These are phyloP conservation scores for Caenorhabditis sp. DNA, from an alignment of 2,888 invertebrate species.

Conservation along the genomic window DNA sequence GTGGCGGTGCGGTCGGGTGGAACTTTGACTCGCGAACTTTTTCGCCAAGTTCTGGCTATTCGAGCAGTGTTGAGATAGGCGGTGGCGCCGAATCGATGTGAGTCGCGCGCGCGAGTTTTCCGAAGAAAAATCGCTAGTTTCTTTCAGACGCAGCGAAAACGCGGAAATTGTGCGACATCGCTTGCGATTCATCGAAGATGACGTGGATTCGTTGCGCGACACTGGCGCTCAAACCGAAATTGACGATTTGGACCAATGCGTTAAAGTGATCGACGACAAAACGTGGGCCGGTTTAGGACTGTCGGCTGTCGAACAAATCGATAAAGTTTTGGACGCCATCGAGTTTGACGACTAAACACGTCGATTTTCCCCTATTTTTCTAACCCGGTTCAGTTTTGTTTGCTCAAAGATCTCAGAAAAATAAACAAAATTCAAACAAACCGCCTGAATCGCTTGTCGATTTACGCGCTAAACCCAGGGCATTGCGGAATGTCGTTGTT, in stretches of 20 bases:
- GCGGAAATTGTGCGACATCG: constrained; percentile 43
- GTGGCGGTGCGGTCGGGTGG: background rate
- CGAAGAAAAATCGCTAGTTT: background rate
- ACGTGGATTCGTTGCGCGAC: constrained; percentile 38
- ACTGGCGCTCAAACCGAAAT: constrained; percentile 37
- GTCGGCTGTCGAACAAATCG: constrained; percentile 59
- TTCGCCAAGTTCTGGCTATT: constrained; percentile 41
- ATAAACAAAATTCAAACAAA: too few species aligned
- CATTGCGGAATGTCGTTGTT: background rate
- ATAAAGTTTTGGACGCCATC: constrained; percentile 58
- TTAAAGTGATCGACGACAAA: constrained; percentile 50
- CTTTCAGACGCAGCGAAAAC: constrained; percentile 23
- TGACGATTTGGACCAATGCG: constrained; percentile 28
- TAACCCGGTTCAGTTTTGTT: too few species aligned
- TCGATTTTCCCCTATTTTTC: too few species aligned
- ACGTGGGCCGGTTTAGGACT: constrained; percentile 56
- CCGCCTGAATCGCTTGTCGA: background rate
- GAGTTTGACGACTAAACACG: constrained; percentile 12
- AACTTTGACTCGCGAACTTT: constrained; percentile 7
- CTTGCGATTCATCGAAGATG: constrained; percentile 48
- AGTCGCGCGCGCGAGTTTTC: constrained; percentile 1
- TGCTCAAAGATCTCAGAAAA: too few species aligned
- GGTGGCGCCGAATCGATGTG: constrained; percentile 19
- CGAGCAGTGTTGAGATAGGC: constrained; percentile 35
- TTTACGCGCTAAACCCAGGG: background rate